A percentile compares a stretch with the other conserved stretches of the same genome.
Evolutionary conservation across 2,113 vertebrate species (phyloP).

Genomic region (Empidonax alnorum): DNA sequence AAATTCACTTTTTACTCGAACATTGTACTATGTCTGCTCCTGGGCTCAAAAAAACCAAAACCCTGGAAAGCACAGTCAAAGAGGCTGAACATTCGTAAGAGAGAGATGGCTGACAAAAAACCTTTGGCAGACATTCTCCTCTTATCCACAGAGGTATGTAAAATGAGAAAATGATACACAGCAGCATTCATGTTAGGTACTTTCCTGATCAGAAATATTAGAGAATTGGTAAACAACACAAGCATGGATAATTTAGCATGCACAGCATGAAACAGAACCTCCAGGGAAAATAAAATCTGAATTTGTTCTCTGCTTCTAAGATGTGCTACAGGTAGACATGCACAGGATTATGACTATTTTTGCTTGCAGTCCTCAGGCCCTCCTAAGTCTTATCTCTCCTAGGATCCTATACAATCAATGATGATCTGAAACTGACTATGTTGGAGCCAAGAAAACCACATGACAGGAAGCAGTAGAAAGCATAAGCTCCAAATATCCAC

Average conservation of each 20-base stretch:
- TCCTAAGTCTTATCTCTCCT: background rate
- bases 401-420: background rate
- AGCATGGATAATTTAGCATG: background rate
- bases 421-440: background rate
- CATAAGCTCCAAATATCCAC: background rate
- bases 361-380: background rate
- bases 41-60: background rate
- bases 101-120: background rate
- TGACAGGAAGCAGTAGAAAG: background rate
- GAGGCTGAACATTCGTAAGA: background rate
- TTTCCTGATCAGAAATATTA: background rate
- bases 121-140: background rate
- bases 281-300: background rate
- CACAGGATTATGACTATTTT: background rate
- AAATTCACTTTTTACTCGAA: background rate
- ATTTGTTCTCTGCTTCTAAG: background rate
- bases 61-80: background rate
- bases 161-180: background rate
- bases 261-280: background rate
- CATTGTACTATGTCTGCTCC: background rate
- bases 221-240: background rate
- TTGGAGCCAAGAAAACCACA: background rate
- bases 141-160: background rate
- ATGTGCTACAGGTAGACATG: accelerated
- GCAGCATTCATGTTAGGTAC: background rate